Evolutionary conservation across 2,888 invertebrate genomes (phyloP).

Genomic region (Sicus ferrugineus): DNA sequence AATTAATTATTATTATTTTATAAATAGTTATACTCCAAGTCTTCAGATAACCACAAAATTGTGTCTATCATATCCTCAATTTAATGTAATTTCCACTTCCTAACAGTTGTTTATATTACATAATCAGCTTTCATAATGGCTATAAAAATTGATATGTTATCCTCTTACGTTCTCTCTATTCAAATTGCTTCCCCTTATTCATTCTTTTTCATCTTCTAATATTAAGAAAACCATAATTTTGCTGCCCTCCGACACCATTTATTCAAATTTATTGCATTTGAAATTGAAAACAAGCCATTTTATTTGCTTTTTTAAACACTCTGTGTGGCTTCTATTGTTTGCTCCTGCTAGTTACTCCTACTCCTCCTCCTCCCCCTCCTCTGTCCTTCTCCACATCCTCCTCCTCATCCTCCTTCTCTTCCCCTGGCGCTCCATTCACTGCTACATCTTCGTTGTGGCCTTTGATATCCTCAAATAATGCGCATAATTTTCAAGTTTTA

Average conservation of each 20-base stretch:
- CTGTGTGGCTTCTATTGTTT: constrained; percentile 17
- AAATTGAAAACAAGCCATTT: constrained; percentile 32
- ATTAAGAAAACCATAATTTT: neutral
- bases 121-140: neutral
- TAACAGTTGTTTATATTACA: no score
- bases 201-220: neutral
- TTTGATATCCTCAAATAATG: constrained; percentile 15
- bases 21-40: no score
- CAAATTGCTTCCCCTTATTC: neutral
- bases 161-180: no score
- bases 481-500: constrained; percentile 58
- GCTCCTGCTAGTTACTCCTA: neutral
- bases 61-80: no score
- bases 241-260: neutral
- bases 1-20: no score
- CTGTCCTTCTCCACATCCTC: neutral
- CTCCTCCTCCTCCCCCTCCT: neutral
- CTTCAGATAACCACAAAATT: no score
- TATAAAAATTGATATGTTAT: constrained; percentile 29
- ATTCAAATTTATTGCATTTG: constrained; percentile 32
- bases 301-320: constrained; percentile 14
- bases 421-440: neutral
- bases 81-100: no score
- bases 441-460: constrained; percentile 5
- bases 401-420: neutral